Conservation (phyloP, 2,113 vertebrate species). For the Phylloscopus trochilus region DNA sequence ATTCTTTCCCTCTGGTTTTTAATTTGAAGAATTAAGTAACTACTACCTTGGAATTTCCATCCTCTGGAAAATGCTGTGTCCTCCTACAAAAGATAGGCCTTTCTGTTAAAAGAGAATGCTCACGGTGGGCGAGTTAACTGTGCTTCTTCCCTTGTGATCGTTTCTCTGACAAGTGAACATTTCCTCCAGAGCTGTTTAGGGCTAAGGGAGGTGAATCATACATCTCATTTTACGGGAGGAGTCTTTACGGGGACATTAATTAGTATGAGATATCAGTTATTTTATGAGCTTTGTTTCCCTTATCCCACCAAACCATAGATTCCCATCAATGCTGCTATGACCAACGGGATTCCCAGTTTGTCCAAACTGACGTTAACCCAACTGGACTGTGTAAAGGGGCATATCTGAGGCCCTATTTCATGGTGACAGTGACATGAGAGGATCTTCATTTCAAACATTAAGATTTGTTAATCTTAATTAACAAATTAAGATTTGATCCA, state of each 20-base stretch:
- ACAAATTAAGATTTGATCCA: neutral
- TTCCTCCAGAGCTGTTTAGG: neutral
- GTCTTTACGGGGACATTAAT: neutral
- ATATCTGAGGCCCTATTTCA: neutral
- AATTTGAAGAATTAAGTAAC: neutral
- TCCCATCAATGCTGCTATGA: neutral
- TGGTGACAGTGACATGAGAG: neutral
- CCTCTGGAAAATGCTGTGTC: neutral
- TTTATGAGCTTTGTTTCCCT: neutral
- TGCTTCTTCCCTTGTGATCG: neutral
- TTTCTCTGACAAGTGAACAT: neutral
- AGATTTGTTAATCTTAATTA: neutral
- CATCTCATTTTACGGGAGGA: neutral
- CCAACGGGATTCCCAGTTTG: neutral
- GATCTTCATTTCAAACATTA: neutral
- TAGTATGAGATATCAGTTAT: neutral
- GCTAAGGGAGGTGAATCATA: neutral
- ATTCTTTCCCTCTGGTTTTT: neutral
- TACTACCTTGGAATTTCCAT: neutral
- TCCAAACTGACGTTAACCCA: neutral
- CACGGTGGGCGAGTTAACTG: rapidly evolving
- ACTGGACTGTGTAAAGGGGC: neutral
- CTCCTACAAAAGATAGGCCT: neutral
- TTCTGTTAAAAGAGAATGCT: neutral
- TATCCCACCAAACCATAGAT: neutral